These are phyloP conservation scores for Otolemur crassicaudatus DNA, from an alignment of 2,797 vertebrate species.

Conservation along the genomic window DNA sequence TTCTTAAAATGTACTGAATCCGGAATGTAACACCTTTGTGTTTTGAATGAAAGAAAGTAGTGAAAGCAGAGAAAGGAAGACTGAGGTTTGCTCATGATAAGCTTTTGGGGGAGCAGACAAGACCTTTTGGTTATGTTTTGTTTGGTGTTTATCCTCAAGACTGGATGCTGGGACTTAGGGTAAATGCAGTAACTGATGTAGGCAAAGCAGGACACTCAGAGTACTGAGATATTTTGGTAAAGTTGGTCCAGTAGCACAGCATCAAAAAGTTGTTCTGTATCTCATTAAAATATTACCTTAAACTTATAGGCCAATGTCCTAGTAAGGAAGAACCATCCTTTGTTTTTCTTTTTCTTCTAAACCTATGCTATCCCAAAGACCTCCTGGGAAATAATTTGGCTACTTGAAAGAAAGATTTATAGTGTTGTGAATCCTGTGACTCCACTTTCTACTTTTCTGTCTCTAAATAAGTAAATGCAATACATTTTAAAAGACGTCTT, in stretches of 20 bases:
- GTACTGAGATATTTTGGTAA: neutral
- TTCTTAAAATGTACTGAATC: neutral
- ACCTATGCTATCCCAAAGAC: neutral
- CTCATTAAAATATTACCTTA: neutral
- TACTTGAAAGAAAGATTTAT: neutral
- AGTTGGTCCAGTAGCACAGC: no score
- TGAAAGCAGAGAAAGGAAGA: neutral
- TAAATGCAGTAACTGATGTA: neutral
- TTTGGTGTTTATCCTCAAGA: neutral
- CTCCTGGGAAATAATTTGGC: neutral
- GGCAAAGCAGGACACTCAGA: neutral
- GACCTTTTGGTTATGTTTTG: neutral
- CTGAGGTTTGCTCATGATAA: neutral
- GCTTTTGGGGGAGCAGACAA: no score
- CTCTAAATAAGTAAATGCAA: neutral
- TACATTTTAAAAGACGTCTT: slow-evolving; percentile 4
- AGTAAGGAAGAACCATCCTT: neutral
- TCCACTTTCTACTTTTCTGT: neutral
- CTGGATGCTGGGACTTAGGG: no score
- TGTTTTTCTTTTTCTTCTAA: neutral
- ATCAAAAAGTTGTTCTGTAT: neutral
- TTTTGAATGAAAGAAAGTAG: neutral
- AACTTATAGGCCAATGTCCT: neutral
- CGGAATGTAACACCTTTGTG: neutral
- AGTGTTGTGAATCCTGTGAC: neutral